Base-by-base conservation (phyloP, 2,888 invertebrate genomes). In the Schizaphis graminum region DNA sequence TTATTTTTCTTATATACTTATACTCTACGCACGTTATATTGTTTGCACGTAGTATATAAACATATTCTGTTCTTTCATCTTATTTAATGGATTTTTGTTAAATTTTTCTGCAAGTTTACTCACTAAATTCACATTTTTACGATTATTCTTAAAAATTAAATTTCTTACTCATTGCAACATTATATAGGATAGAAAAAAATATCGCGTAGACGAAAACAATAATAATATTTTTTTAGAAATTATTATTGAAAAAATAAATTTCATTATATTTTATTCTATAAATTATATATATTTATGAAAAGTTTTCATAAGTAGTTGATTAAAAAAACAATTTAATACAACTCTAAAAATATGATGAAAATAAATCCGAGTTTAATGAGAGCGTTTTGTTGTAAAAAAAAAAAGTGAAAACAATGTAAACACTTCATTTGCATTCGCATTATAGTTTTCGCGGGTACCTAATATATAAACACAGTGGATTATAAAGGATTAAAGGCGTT, bases 401-500 rank as follows among this genome's bases (percentile, higher is more conserved):
- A 28, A 53, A 53, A 35, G 35, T 7, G 21, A 77, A 77, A 77
- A 90, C n/a, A 61, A 61, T 56, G 56, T 56, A 56, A 26, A 67
- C 47, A 53, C n/a, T 90, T 67, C 67, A 90, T 77, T 77, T 77
- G 35, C 77, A 67, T 67, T 67, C n/a, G 67, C 67, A 77, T 91
- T 53, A 88, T 53, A 41, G 28, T 88, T 47, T 88, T 88, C 21
- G 24, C 24, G 77, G 24, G n/a, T 28, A 35, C 67, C 47, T 56
- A 67, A 41, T 57, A 41, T n/a, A 92, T 11, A 77, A 44, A 89
- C 13, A 56, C 61, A 26, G 24, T 53, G 77, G 44, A 93, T 93
- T 93, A 77, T n/a, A 89, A 93, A 53, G 92, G 89, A 93, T 93
- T 93, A 89, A 92, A 88, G 53, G 88, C 53, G 77, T n/a, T 88